These are phyloP conservation scores for Elysia chlorotica DNA, from an alignment of 1,140 invertebrate genomes.

Conservation along the genomic window DNA sequence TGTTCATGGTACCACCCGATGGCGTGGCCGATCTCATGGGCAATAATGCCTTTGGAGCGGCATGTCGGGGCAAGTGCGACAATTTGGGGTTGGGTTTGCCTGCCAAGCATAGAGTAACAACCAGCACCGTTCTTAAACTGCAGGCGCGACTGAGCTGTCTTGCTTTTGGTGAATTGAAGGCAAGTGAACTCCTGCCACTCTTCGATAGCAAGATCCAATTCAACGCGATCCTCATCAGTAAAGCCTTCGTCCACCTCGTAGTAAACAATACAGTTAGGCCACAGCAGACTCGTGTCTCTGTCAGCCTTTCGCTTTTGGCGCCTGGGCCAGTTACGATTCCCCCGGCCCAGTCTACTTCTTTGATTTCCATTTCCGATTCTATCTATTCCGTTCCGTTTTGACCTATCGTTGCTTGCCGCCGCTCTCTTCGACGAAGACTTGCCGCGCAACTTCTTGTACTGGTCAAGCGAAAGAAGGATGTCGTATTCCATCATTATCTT, in stretches of 20 bases:
- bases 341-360: neutral
- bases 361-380: neutral
- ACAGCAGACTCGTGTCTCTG: neutral
- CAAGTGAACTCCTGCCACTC: constrained; percentile 45
- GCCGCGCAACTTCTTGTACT: constrained; percentile 5
- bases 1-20: constrained; percentile 70
- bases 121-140: constrained; percentile 36
- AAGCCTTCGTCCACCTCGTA: neutral
- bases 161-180: constrained; percentile 26
- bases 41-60: constrained; percentile 33
- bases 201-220: constrained; percentile 32
- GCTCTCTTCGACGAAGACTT: neutral
- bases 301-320: neutral
- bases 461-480: constrained; percentile 13
- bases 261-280: neutral
- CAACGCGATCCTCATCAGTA: constrained; percentile 24
- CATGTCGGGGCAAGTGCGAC: constrained; percentile 1
- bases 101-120: constrained; percentile 22
- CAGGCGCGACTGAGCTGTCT: constrained; percentile 12
- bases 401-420: neutral
- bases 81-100: neutral
- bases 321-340: neutral
- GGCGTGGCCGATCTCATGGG: constrained; percentile 65
- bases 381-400: neutral
- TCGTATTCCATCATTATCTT: constrained; percentile 29